Evolutionary conservation across 2,113 vertebrate genomes (phyloP).

Genomic region (Dromiciops gliroides): DNA sequence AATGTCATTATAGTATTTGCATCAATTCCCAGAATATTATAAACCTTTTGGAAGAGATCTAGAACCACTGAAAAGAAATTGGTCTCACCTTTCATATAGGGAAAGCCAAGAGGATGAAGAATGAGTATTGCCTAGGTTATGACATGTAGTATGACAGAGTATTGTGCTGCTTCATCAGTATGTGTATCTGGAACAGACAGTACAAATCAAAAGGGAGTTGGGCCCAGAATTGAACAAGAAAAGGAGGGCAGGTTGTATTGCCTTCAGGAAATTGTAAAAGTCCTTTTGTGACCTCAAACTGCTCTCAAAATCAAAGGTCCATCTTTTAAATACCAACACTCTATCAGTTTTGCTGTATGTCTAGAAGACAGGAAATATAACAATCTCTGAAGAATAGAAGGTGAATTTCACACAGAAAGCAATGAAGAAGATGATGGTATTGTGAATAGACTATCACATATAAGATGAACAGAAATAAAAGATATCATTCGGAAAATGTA

Average conservation of each 20-base stretch:
- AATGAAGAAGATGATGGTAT: not conserved
- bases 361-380: not conserved
- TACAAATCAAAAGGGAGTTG: not conserved
- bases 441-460: not conserved
- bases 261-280: not conserved
- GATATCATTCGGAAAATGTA: not conserved
- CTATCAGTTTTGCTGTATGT: not conserved
- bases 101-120: not conserved
- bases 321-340: not conserved
- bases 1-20: not conserved
- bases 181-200: not conserved
- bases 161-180: not conserved
- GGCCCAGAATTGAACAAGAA: not conserved
- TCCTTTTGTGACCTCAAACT: not conserved
- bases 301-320: not conserved
- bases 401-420: not conserved
- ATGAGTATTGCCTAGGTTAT: not conserved
- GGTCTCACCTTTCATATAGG: not conserved
- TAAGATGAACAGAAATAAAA: not conserved
- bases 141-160: not conserved
- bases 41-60: not conserved
- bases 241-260: not conserved
- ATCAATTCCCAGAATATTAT: not conserved
- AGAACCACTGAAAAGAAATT: not conserved
- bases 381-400: not conserved